phyloP scores from a whole-genome alignment of 2,888 invertebrate genomes.

The Ametastegia equiseti region DNA sequence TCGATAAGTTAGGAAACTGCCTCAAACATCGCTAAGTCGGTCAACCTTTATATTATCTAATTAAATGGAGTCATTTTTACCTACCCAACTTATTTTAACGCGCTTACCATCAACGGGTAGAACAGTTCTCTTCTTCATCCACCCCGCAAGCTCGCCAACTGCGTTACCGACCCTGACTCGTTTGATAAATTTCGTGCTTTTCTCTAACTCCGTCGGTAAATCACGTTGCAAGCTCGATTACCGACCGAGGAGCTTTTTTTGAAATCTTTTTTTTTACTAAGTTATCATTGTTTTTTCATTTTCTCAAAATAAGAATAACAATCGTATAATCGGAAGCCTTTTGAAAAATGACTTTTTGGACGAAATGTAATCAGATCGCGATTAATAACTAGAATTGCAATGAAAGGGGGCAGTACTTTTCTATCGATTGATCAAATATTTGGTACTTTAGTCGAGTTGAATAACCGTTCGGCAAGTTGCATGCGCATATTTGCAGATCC shows the following conservation, averaged over 20 bases:
- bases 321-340: neutral
- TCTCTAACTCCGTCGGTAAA: neutral
- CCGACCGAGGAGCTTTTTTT: neutral
- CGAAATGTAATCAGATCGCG: too few species aligned
- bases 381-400: too few species aligned
- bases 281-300: neutral
- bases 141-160: neutral
- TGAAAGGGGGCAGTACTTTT: too few species aligned
- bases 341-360: neutral
- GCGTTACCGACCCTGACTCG: neutral
- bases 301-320: too few species aligned
- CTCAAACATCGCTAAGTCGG: too few species aligned
- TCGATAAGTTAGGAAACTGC: neutral
- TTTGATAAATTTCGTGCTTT: neutral
- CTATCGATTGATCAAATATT: neutral
- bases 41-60: too few species aligned
- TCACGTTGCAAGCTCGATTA: neutral
- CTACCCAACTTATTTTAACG: neutral
- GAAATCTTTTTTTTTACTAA: neutral
- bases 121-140: neutral
- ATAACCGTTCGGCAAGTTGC: neutral
- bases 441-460: neutral
- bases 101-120: neutral
- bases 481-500: constrained; percentile 7
- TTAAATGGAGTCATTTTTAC: neutral